Conservation (phyloP, 2,888 invertebrate species). For the Eurytoma californica region DNA sequence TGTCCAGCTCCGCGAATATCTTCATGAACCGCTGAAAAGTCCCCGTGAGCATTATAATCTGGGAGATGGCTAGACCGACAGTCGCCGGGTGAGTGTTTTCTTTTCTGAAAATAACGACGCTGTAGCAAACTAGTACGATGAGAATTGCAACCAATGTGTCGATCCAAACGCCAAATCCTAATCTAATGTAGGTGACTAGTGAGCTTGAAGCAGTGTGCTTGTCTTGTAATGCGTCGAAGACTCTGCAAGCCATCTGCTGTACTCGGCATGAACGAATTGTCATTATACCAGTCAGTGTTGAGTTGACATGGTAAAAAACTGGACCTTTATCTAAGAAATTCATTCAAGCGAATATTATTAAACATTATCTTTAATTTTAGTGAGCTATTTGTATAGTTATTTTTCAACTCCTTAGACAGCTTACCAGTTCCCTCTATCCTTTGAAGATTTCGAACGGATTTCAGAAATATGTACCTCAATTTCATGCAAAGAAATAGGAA, state of each 20-base stretch:
- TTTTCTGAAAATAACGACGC: slow-evolving; percentile 78
- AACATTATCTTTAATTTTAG: slow-evolving; percentile 73
- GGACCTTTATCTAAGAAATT: slow-evolving; percentile 82
- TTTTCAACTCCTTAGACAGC: slow-evolving; percentile 49
- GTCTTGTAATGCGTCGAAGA: slow-evolving; percentile 86
- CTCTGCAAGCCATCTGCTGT: slow-evolving; percentile 83
- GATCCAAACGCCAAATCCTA: slow-evolving; percentile 79
- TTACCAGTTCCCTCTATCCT: slow-evolving; percentile 78
- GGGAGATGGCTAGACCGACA: slow-evolving; percentile 77
- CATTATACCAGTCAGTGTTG: slow-evolving; percentile 89
- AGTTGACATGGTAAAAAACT: slow-evolving; percentile 92
- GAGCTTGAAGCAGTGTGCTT: slow-evolving; percentile 81
- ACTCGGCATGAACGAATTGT: slow-evolving; percentile 89
- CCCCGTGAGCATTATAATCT: slow-evolving; percentile 76
- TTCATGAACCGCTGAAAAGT: slow-evolving; percentile 81
- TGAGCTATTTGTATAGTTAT: no score
- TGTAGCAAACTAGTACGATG: slow-evolving; percentile 77
- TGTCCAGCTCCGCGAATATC: slow-evolving; percentile 82
- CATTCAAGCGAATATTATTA: slow-evolving; percentile 79
- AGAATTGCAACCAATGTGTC: slow-evolving; percentile 65
- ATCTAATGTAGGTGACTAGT: slow-evolving; percentile 80
- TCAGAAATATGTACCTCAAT: slow-evolving; percentile 81
- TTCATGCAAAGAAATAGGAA: slow-evolving; percentile 81
- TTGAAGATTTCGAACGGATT: slow-evolving; percentile 85
- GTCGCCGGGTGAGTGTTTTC: slow-evolving; percentile 76